Evolutionary conservation across 2,888 invertebrate species (phyloP).

Genomic region (Hemithea aestivaria): DNA sequence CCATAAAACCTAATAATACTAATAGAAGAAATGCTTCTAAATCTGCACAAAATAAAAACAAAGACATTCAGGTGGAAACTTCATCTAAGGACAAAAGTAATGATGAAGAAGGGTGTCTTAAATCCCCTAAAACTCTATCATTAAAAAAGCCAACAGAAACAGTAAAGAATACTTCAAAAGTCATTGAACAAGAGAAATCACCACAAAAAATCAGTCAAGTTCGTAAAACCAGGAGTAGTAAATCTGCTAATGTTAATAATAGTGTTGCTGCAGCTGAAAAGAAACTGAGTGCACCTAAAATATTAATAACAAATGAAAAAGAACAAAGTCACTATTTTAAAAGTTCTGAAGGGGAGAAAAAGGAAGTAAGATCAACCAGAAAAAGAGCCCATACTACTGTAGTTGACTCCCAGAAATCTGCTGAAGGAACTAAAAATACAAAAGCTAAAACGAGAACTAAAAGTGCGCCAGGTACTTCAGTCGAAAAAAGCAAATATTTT

Average conservation of each 20-base stretch:
- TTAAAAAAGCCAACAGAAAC: constrained; percentile 7
- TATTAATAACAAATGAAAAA: constrained; percentile 42
- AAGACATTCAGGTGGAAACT: neutral
- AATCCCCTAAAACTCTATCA: constrained; percentile 13
- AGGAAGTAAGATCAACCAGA: constrained; percentile 27
- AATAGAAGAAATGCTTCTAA: constrained; percentile 12
- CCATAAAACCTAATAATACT: neutral
- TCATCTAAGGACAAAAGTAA: neutral
- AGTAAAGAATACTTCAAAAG: constrained; percentile 1
- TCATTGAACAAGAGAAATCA: constrained; percentile 3
- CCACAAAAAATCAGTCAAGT: constrained; percentile 5
- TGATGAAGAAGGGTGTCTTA: neutral
- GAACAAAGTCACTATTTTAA: constrained; percentile 51
- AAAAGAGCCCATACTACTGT: constrained; percentile 36
- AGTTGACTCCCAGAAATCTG: constrained; percentile 9
- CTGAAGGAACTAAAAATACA: constrained; percentile 8
- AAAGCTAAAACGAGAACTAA: constrained; percentile 39
- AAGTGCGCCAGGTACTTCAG: constrained; percentile 46
- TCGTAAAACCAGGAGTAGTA: constrained; percentile 22
- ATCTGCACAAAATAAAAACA: constrained; percentile 10
- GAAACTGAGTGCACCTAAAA: constrained; percentile 37
- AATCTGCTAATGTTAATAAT: constrained; percentile 7
- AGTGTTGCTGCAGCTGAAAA: constrained; percentile 13
- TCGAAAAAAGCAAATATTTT: constrained; percentile 62
- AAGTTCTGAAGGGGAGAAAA: constrained; percentile 5